Evolutionary conservation across 2,888 invertebrate species (phyloP).

Genomic region (Lithophane leautieri): DNA sequence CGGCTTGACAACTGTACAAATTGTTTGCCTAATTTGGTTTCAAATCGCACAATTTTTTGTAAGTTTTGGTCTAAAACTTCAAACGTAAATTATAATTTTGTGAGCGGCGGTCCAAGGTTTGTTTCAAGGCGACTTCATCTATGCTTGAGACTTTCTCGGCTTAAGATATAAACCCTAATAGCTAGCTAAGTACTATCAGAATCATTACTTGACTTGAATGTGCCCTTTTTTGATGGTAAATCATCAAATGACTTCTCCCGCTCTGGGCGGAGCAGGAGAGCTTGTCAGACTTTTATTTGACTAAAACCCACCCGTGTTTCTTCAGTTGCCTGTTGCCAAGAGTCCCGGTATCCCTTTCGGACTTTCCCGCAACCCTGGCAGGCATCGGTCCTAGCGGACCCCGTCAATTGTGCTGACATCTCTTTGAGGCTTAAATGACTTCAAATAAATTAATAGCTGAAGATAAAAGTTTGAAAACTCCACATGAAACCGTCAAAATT

Average conservation of each 20-base stretch:
- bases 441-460: neutral
- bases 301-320: no score
- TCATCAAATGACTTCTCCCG: no score
- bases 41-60: constrained; percentile 1
- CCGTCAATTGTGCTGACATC: no score
- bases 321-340: no score
- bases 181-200: neutral
- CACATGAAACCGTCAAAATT: constrained; percentile 5
- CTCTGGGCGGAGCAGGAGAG: no score
- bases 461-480: neutral
- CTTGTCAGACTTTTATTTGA: no score
- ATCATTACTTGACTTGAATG: neutral
- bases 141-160: constrained; percentile 38
- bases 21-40: neutral
- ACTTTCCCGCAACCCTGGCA: no score
- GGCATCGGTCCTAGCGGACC: no score
- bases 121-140: constrained; percentile 46
- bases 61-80: neutral
- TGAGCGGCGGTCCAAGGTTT: constrained; percentile 54
- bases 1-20: neutral
- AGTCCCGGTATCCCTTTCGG: no score
- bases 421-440: no score
- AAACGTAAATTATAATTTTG: constrained; percentile 16
- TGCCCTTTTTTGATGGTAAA: no score
- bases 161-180: neutral